Conservation (phyloP, 2,797 vertebrate species). For the Sebastes trivittatus region DNA sequence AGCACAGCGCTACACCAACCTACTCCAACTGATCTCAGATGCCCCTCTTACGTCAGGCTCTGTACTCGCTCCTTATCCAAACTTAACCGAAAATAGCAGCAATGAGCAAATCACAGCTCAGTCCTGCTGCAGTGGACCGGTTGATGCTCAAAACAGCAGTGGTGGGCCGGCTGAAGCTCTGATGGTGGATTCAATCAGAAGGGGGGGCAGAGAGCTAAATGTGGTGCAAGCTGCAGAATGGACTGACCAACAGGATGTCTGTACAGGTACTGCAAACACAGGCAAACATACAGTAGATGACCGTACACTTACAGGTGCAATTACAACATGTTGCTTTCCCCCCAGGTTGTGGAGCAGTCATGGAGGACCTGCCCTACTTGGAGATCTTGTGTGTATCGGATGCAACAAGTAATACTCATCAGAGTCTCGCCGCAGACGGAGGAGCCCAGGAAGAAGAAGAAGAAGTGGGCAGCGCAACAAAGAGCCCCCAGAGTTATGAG, state of each 20-base stretch:
- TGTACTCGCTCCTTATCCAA: background rate
- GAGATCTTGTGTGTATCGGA: constrained; percentile 75
- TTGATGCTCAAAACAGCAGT: background rate
- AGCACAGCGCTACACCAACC: constrained; percentile 38
- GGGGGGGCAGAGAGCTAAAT: background rate
- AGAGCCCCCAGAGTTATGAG: constrained; percentile 53
- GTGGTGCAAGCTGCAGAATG: background rate
- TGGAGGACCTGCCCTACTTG: constrained; percentile 82
- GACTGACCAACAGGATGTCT: constrained; percentile 59
- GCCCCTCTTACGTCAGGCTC: constrained; percentile 9
- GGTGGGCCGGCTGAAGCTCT: background rate
- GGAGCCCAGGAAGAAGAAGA: constrained; percentile 1
- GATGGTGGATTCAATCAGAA: background rate
- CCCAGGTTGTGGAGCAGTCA: constrained; percentile 70
- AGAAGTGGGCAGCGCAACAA: background rate
- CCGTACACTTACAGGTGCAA: background rate
- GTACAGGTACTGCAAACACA: constrained; percentile 69
- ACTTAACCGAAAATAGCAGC: constrained; percentile 5
- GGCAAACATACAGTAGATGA: background rate
- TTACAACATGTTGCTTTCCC: constrained; percentile 6
- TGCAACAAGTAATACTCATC: background rate
- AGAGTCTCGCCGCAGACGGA: background rate
- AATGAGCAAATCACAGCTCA: constrained; percentile 2
- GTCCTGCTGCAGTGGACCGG: background rate
- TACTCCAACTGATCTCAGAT: constrained; percentile 61